Conservation (phyloP, 2,888 invertebrate genomes). For the Heterodera filipjevi region DNA sequence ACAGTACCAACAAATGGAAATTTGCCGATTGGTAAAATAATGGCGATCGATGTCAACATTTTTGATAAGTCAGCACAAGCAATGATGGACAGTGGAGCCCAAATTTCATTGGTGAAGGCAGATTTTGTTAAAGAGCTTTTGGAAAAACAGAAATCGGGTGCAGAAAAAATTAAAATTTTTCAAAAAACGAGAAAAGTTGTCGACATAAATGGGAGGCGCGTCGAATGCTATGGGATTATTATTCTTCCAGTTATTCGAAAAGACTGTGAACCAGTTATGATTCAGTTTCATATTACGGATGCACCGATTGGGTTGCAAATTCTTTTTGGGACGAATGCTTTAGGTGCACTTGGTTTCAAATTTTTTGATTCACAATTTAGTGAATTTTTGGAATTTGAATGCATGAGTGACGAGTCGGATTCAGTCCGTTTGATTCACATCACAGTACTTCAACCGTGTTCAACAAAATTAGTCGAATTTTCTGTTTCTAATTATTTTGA, state of each 20-base stretch:
- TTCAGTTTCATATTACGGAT: constrained; percentile 6
- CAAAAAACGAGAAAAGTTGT: background rate
- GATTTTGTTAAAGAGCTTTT: background rate
- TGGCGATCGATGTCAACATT: background rate
- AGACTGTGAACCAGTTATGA: background rate
- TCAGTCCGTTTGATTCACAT: background rate
- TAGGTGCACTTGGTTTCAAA: background rate
- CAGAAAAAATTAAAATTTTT: background rate
- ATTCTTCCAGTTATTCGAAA: background rate
- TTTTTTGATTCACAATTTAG: background rate
- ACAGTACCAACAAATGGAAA: background rate
- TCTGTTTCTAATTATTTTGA: background rate
- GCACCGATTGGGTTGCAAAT: constrained; percentile 9
- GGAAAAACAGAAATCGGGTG: background rate
- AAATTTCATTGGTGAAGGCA: constrained; percentile 11
- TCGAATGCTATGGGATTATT: constrained; percentile 5
- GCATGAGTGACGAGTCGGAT: background rate
- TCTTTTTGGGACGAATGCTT: constrained; percentile 10
- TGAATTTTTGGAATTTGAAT: background rate
- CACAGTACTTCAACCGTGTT: background rate
- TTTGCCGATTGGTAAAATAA: background rate
- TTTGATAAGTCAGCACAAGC: background rate
- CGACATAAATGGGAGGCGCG: background rate
- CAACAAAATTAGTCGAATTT: background rate
- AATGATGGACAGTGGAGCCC: constrained; percentile 17